A percentile compares a stretch with the other conserved stretches of the same genome.
phyloP scores from a whole-genome alignment of 2,888 invertebrate species.

The Eurytoma californica region DNA sequence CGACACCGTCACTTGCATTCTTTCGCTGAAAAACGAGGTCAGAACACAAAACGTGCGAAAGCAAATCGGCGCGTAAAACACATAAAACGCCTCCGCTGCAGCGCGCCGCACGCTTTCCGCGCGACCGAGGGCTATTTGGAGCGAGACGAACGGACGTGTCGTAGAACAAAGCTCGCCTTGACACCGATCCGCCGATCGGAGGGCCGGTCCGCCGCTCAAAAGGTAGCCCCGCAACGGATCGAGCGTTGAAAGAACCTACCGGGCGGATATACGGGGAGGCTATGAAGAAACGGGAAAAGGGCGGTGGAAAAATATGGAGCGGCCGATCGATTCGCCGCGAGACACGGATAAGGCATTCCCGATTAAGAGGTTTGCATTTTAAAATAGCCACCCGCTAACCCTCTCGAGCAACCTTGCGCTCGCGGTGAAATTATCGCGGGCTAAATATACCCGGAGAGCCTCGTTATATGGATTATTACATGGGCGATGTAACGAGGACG shows the following conservation, averaged over 20 bases:
- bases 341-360: not conserved
- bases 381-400: not conserved
- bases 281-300: not conserved
- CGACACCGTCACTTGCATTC: not conserved
- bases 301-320: not conserved
- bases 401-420: no score
- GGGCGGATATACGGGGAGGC: not conserved
- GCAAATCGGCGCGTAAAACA: constrained; percentile 38
- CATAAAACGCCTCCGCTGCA: not conserved
- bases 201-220: not conserved
- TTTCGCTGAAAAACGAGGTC: not conserved
- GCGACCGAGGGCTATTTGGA: constrained; percentile 47
- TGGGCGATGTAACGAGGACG: no score
- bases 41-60: not conserved
- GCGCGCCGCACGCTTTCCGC: not conserved
- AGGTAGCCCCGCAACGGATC: constrained; percentile 28
- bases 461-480: no score
- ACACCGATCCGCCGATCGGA: constrained; percentile 36
- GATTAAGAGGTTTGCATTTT: constrained; percentile 1
- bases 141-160: constrained; percentile 54
- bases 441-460: no score
- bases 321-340: not conserved
- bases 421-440: no score
- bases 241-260: not conserved
- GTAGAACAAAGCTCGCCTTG: constrained; percentile 55